These are phyloP conservation scores for Cheilinus undulatus DNA, from an alignment of 2,113 vertebrate genomes.

Conservation along the genomic window DNA sequence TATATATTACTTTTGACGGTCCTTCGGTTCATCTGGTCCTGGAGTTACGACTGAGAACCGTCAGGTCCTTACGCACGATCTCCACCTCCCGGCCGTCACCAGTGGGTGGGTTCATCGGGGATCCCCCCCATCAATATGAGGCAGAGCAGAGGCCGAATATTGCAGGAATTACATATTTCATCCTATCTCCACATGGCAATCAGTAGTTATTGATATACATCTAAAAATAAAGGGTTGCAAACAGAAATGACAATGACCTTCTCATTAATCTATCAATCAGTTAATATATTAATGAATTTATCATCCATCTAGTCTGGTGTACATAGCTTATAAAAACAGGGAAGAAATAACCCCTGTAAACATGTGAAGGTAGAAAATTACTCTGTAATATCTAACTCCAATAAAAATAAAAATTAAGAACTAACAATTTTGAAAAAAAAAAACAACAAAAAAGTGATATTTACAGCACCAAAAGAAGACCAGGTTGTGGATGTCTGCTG, in stretches of 20 bases:
- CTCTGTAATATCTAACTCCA: too few relatives aligned
- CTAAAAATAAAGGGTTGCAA: background rate
- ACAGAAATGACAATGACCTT: too few relatives aligned
- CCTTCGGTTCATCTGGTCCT: background rate
- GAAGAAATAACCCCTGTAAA: too few relatives aligned
- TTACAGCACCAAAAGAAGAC: too few relatives aligned
- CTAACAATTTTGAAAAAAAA: background rate
- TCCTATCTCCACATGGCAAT: background rate
- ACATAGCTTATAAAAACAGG: too few relatives aligned
- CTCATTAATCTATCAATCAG: too few relatives aligned
- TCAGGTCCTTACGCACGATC: background rate
- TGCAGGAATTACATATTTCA: background rate
- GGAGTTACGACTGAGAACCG: background rate
- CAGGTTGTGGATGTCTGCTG: conserved; percentile 22
- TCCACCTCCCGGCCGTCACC: conserved; percentile 13
- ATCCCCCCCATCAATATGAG: conserved; percentile 44
- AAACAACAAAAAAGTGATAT: background rate
- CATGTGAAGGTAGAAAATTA: too few relatives aligned
- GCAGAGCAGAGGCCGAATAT: background rate
- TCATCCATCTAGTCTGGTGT: too few relatives aligned
- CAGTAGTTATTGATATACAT: too few relatives aligned
- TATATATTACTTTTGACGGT: background rate
- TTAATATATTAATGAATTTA: too few relatives aligned
- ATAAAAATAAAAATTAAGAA: too few relatives aligned
- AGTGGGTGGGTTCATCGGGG: conserved; percentile 49